Percentiles rank a stretch among this genome's conserved stretches.
Conservation (phyloP, 2,888 invertebrate genomes). For the Entomobrya multifasciata region DNA sequence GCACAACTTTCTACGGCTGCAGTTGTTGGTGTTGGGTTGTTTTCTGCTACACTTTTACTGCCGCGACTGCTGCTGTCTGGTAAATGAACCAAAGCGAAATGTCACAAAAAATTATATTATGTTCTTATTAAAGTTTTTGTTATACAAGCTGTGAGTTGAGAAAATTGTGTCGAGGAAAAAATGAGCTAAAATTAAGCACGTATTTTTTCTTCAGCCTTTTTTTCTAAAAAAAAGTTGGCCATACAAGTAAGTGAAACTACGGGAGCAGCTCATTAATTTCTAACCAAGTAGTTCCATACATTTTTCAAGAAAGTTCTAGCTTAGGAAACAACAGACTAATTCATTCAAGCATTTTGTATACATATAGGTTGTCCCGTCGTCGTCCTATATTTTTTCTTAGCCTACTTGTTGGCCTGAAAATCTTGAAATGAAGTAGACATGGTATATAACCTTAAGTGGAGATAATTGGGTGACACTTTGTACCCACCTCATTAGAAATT, state of each 20-base stretch:
- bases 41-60: too few relatives aligned
- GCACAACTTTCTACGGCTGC: too few relatives aligned
- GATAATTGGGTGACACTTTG: conserved; percentile 52
- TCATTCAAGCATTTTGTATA: too few relatives aligned
- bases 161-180: not conserved
- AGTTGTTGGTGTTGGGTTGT: too few relatives aligned
- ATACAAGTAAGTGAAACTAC: not conserved
- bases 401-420: too few relatives aligned
- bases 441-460: not conserved
- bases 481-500: conserved; percentile 47
- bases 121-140: not conserved
- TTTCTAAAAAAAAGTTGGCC: not conserved
- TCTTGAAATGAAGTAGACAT: not conserved
- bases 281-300: not conserved
- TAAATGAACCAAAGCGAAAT: too few relatives aligned
- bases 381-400: too few relatives aligned
- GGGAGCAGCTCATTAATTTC: conserved; percentile 17
- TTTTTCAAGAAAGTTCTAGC: not conserved
- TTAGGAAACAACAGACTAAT: too few relatives aligned
- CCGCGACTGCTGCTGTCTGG: too few relatives aligned
- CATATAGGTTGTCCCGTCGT: too few relatives aligned
- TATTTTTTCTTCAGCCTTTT: not conserved
- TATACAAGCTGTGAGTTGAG: too few relatives aligned
- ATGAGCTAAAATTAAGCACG: not conserved
- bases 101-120: too few relatives aligned